A percentile compares a stretch with the other conserved stretches of the same genome.
These are phyloP conservation scores for Lagenorhynchus albirostris DNA, from an alignment of 2,113 vertebrate genomes.

Conservation along the genomic window DNA sequence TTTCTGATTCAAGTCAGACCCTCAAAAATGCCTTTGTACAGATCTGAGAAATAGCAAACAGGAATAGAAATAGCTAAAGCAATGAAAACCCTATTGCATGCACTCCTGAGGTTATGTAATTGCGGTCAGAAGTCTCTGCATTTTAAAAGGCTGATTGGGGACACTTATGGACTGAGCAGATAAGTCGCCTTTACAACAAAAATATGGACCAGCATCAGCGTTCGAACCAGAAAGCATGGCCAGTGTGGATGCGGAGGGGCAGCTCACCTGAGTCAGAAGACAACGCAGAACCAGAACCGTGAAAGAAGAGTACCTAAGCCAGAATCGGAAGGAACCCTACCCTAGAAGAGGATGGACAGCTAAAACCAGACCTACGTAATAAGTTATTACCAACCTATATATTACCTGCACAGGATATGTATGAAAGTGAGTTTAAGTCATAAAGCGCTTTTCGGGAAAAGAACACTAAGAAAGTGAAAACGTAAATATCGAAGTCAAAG, in stretches of 20 bases:
- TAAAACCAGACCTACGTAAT: background rate
- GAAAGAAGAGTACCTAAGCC: background rate
- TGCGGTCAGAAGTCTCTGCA: background rate
- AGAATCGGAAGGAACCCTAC: background rate
- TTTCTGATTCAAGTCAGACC: background rate
- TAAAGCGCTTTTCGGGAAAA: background rate
- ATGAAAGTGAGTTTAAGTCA: background rate
- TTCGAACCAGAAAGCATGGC: background rate
- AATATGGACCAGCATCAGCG: background rate
- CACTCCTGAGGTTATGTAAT: background rate
- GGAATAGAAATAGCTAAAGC: background rate
- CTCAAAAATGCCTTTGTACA: background rate
- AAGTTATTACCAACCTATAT: background rate
- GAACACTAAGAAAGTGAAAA: background rate
- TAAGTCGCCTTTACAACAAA: background rate
- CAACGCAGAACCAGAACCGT: background rate
- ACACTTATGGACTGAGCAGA: background rate
- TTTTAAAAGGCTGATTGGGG: background rate
- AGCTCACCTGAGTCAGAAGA: background rate
- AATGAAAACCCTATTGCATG: background rate
- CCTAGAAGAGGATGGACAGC: background rate
- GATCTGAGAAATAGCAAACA: background rate
- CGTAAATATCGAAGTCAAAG: background rate
- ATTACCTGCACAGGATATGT: background rate
- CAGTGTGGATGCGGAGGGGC: background rate